These are phyloP conservation scores for Microhierax caerulescens DNA, from an alignment of 2,797 vertebrate species.

Conservation along the genomic window DNA sequence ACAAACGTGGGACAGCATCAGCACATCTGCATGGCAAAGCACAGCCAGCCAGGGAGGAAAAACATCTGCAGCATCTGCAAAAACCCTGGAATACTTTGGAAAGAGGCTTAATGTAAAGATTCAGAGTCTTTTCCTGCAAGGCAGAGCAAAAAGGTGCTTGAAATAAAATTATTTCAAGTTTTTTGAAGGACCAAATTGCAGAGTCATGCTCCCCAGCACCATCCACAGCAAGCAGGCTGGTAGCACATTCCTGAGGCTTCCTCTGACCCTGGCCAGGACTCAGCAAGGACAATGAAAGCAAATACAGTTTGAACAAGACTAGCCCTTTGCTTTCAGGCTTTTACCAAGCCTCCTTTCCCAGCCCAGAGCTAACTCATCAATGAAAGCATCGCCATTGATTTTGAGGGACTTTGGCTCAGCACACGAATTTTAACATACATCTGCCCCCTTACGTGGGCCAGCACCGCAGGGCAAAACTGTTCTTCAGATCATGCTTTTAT, in stretches of 20 bases:
- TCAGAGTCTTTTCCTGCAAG: not conserved
- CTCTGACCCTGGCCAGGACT: not conserved
- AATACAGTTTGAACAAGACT: not conserved
- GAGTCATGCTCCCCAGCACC: not conserved
- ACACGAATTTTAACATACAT: not conserved
- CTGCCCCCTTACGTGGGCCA: not conserved
- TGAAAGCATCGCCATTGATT: not conserved
- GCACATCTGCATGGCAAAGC: rapidly evolving
- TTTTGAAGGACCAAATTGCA: not conserved
- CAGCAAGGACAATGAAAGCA: not conserved
- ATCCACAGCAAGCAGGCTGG: not conserved
- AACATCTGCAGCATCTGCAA: not conserved
- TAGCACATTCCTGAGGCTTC: not conserved
- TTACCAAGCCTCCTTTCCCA: not conserved
- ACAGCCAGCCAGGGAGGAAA: not conserved
- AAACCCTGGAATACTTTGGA: not conserved
- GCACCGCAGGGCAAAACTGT: not conserved
- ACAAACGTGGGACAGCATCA: not conserved
- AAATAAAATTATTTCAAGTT: not conserved
- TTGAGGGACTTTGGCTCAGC: not conserved
- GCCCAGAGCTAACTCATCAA: not conserved
- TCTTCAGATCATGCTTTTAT: not conserved
- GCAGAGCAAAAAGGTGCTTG: not conserved
- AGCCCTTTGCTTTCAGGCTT: not conserved
- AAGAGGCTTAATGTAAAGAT: not conserved